These are phyloP conservation scores for Salarias fasciatus DNA, from an alignment of 2,797 vertebrate species.

Conservation along the genomic window DNA sequence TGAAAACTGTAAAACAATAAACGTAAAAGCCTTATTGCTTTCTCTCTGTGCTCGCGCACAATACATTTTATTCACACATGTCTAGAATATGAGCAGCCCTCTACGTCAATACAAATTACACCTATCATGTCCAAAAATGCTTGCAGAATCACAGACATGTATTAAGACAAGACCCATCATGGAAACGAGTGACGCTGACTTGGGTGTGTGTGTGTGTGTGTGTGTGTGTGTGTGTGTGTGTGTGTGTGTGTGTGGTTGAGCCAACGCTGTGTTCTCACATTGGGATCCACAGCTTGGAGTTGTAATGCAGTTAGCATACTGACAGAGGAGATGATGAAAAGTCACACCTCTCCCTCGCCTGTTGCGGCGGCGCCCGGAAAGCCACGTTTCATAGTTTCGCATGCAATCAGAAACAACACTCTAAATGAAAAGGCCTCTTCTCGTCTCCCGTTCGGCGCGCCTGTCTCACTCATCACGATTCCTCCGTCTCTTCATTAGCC, in stretches of 20 bases:
- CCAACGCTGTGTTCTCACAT: conserved; percentile 10
- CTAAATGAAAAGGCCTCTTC: conserved; percentile 44
- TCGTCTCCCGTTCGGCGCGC: conserved; percentile 21
- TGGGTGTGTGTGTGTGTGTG: too few species aligned
- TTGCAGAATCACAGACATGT: conserved; percentile 20
- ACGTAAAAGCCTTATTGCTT: conserved; percentile 55
- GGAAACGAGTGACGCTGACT: too few species aligned
- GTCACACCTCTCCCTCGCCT: conserved; percentile 14
- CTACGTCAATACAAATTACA: conserved; percentile 17
- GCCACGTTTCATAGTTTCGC: conserved; percentile 34
- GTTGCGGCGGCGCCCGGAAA: conserved; percentile 11
- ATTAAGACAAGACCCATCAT: too few species aligned
- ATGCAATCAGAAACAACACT: conserved; percentile 58
- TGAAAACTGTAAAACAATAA: conserved; percentile 38
- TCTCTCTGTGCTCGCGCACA: conserved; percentile 37
- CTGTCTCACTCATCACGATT: conserved; percentile 46
- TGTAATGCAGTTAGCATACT: conserved; percentile 14
- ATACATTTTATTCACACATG: conserved; percentile 32
- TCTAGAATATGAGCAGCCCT: conserved; percentile 28
- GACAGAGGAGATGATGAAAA: conserved; percentile 25
- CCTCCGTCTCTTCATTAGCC: conserved; percentile 61
- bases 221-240: too few species aligned
- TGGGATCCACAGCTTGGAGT: background rate
- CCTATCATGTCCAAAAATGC: too few species aligned
- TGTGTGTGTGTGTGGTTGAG: conserved; percentile 6